phyloP scores from a whole-genome alignment of 2,113 vertebrate species.

The Lathamus discolor region DNA sequence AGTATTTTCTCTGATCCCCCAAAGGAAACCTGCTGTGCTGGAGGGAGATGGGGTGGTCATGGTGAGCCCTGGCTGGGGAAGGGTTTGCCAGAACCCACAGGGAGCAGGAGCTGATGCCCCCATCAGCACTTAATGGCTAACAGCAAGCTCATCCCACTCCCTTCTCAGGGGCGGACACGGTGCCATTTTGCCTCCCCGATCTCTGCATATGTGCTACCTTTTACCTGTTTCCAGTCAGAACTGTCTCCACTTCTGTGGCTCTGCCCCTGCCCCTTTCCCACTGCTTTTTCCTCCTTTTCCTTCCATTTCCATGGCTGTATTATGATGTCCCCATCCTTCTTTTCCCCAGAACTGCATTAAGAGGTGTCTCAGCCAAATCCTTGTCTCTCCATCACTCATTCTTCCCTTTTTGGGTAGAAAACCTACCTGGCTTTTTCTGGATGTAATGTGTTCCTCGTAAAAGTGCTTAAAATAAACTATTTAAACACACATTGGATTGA shows the following conservation, averaged over 20 bases:
- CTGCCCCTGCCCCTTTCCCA: not conserved
- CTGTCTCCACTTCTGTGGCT: not conserved
- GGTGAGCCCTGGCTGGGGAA: not conserved
- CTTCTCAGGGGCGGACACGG: not conserved
- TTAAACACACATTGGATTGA: not conserved
- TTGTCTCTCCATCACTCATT: not conserved
- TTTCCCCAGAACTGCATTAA: fast-evolving
- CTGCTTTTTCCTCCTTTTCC: not conserved
- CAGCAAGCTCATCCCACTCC: not conserved
- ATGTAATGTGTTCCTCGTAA: not conserved
- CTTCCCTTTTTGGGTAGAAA: not conserved
- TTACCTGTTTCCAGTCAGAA: not conserved
- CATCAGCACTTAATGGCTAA: not conserved
- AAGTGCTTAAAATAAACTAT: not conserved
- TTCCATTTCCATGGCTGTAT: not conserved
- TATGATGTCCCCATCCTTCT: not conserved
- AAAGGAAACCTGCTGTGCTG: not conserved
- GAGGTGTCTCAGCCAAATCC: not conserved
- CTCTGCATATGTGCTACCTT: not conserved
- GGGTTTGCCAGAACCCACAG: not conserved
- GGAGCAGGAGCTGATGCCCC: not conserved
- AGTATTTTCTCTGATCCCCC: not conserved
- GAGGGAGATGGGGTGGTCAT: not conserved
- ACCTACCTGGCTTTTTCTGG: not conserved
- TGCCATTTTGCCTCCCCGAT: fast-evolving